Evolutionary conservation across 2,797 vertebrate genomes (phyloP).

Genomic region (Buceros bicornis): DNA sequence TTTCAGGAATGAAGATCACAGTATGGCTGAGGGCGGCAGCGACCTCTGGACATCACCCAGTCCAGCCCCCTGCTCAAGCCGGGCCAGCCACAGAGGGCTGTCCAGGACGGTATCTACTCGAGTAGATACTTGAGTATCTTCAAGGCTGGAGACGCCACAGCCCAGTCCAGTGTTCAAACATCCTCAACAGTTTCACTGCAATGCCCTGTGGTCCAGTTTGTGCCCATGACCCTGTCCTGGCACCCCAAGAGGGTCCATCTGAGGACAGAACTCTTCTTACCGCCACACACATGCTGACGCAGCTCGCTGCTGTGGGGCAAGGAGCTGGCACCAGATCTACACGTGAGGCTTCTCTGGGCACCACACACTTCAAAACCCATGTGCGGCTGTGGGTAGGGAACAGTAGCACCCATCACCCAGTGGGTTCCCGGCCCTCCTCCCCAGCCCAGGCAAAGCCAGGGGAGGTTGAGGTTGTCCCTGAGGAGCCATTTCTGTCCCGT

Average conservation of each 20-base stretch:
- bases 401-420: not conserved
- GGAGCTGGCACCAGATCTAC: not conserved
- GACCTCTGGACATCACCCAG: not conserved
- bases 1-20: not conserved
- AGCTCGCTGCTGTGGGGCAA: not conserved
- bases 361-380: not conserved
- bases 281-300: rapidly evolving
- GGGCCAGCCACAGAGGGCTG: not conserved
- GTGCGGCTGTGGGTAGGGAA: not conserved
- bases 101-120: not conserved
- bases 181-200: not conserved
- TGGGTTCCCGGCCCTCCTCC: not conserved
- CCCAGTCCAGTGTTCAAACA: not conserved
- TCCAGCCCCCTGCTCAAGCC: not conserved
- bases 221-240: not conserved
- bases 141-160: not conserved
- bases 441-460: not conserved
- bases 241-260: not conserved
- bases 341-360: rapidly evolving
- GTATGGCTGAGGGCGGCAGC: not conserved
- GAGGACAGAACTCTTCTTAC: not conserved
- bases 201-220: not conserved
- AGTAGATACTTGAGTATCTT: not conserved
- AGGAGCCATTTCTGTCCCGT: too few species aligned
- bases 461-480: too few species aligned